Evolutionary conservation across 2,113 vertebrate species (phyloP), one percentile per base, ranked within the genome.

Genomic region (Ictalurus punctatus): DNA sequence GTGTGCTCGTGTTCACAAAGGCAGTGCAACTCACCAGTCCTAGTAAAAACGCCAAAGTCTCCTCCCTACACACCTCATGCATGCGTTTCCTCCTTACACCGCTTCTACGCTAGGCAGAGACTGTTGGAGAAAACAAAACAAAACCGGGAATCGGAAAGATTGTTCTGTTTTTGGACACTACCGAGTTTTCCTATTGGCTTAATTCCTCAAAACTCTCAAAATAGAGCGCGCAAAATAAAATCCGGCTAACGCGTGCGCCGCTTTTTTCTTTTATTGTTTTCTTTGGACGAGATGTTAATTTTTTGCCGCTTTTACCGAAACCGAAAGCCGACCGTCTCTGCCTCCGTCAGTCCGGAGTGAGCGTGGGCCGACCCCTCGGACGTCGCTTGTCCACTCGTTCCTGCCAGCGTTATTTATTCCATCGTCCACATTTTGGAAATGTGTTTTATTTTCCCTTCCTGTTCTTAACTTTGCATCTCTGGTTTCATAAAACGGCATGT

Each of bases 331-430:
- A 30, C 69, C 44, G n/a, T 79, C 85, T 76, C 85, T 37, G 86
- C 80, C 83, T 61, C 56, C 3, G 37, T 37, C 61, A 71, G 86
- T 85, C 61, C 19, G 54, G 37, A 10, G 23, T 81, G 27, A 34
- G 74, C 61, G 13, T 79, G 83, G 48, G 73, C 9, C 48, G 84
- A 91, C 90, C 90, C 89, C 92, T 90, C 87, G 84, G 91, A 89
- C 85, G 84, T 91, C 90, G 44, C 86, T 87, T 91, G 89, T 91
- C 90, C 89, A 90, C 76, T 78, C 34, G 91, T 92, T 88, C 83
- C 89, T 92, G 87, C 80, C 73, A 89, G 90, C 86, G 83, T 94
- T 91, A 92, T 92, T 93, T 93, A 91, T 91, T 91, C 92, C 63
- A 92, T 89, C 90, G 90, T 89, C 91, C 44, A 27, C 86, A 88